A percentile compares a stretch with the other conserved stretches of the same genome.
phyloP scores from a whole-genome alignment of 2,113 vertebrate species.

The Todiramphus saurophagus region DNA sequence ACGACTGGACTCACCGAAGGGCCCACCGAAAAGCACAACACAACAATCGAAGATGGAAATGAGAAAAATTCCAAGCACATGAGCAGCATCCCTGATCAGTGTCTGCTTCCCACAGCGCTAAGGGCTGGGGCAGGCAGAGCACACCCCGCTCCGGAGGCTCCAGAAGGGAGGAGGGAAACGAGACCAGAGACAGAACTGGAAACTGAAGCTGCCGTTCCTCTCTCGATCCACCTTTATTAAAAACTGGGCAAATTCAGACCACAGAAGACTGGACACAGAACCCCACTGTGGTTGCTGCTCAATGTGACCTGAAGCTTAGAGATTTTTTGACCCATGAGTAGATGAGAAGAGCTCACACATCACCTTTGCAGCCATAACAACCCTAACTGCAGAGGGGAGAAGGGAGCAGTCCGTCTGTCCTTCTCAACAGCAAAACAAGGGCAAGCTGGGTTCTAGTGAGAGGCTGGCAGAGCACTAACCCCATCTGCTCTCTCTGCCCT shows the following conservation, averaged over 20 bases:
- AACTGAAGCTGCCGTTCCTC: background rate
- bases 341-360: background rate
- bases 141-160: background rate
- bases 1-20: background rate
- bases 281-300: background rate
- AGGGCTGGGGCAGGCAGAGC: background rate
- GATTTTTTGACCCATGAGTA: background rate
- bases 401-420: background rate
- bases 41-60: background rate
- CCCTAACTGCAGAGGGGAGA: no score
- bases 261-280: background rate
- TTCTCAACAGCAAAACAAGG: background rate
- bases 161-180: background rate
- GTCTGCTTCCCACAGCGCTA: background rate
- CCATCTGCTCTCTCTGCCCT: background rate
- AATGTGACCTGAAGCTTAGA: background rate
- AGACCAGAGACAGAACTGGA: background rate
- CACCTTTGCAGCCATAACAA: background rate
- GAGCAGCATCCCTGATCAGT: background rate
- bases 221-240: background rate
- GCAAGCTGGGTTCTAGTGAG: background rate
- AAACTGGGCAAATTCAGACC: background rate
- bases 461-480: background rate
- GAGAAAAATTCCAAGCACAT: conserved; percentile 25
- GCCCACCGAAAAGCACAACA: background rate